Percentiles rank a stretch among this genome's conserved stretches.
These are phyloP conservation scores for Sminthurides aquaticus DNA, from an alignment of 2,888 invertebrate species.

Conservation along the genomic window DNA sequence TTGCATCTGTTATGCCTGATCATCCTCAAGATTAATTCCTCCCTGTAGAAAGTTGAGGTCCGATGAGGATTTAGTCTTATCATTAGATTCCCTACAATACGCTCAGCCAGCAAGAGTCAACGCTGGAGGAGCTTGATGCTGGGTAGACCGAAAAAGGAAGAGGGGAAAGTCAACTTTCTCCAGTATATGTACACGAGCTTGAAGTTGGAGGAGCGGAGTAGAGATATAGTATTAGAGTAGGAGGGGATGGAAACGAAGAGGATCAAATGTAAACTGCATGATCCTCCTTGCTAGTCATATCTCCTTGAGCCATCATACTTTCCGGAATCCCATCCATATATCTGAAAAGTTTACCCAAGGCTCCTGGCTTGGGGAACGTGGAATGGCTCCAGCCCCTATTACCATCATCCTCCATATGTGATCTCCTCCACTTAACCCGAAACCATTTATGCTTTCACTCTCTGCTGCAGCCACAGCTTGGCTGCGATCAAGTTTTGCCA, in stretches of 20 bases:
- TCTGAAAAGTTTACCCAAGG: not conserved
- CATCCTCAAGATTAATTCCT: conserved; percentile 13
- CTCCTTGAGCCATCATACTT: not conserved
- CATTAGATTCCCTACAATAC: not conserved
- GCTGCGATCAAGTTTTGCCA: too few species aligned
- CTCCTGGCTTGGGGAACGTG: too few species aligned
- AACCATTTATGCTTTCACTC: too few species aligned
- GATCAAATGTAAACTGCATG: not conserved
- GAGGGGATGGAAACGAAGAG: not conserved
- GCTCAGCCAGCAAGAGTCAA: not conserved
- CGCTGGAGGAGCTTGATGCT: not conserved
- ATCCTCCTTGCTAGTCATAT: not conserved
- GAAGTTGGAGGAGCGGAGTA: not conserved
- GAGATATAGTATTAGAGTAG: too few species aligned
- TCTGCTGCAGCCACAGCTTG: too few species aligned
- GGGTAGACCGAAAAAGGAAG: not conserved
- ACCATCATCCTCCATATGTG: too few species aligned
- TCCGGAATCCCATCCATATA: not conserved
- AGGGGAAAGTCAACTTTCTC: not conserved
- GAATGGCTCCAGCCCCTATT: too few species aligned
- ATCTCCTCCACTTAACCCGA: too few species aligned
- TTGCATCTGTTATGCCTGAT: not conserved
- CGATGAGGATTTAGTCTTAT: conserved; percentile 20
- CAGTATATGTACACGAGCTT: not conserved
- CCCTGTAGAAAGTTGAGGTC: conserved; percentile 20